phyloP scores from a whole-genome alignment of 2,888 invertebrate species.

The Melieria crassipennis region DNA sequence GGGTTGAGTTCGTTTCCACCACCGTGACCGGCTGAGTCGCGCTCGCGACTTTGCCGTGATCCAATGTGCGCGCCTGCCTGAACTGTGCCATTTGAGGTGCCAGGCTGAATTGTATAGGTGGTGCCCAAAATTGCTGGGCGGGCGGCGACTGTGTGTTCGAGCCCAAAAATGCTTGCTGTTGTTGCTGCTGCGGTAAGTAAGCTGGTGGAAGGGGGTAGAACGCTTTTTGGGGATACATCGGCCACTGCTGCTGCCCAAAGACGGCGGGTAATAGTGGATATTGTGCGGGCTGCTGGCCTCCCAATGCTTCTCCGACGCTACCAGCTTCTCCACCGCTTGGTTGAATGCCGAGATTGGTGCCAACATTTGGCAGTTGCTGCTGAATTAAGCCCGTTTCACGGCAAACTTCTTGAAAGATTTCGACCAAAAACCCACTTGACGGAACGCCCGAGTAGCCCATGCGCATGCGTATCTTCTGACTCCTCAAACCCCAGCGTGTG shows the following conservation, averaged over 20 bases:
- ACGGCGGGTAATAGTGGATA: conserved; percentile 20
- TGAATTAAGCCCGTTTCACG: conserved; percentile 29
- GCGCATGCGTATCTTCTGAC: conserved; percentile 66
- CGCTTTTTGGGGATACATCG: conserved; percentile 1
- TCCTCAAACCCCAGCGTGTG: conserved; percentile 55
- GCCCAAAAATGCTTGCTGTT: conserved; percentile 1
- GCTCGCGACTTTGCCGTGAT: background rate
- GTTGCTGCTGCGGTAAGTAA: conserved; percentile 4
- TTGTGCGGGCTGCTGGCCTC: conserved; percentile 11
- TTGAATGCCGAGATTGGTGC: background rate
- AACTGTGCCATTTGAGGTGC: conserved; percentile 13
- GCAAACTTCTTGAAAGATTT: conserved; percentile 70
- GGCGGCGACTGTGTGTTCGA: conserved; percentile 29
- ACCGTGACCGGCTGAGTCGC: conserved; percentile 53
- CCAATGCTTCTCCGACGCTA: background rate
- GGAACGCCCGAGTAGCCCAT: conserved; percentile 64
- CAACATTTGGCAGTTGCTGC: conserved; percentile 19
- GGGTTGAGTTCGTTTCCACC: conserved; percentile 60
- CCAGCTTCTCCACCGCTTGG: background rate
- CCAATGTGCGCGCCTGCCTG: conserved; percentile 5
- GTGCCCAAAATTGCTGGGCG: conserved; percentile 22
- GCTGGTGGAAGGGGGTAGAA: conserved; percentile 1
- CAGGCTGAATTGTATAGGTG: conserved; percentile 19
- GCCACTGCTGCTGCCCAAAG: conserved; percentile 20
- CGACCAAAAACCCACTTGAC: conserved; percentile 68